Conservation (phyloP, 2,888 invertebrate species). For the Folsomia manolachei region DNA sequence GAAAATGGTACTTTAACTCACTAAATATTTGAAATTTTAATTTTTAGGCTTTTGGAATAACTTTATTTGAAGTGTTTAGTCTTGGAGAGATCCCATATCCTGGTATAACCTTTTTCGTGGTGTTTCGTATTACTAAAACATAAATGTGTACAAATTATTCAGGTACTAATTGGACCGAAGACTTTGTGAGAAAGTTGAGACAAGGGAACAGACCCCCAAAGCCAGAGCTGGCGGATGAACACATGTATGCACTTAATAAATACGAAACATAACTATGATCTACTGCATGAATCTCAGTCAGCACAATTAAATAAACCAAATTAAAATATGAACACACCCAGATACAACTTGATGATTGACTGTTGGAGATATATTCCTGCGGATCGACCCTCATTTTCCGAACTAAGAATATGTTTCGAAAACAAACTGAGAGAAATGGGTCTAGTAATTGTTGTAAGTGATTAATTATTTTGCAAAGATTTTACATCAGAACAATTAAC, state of each 20-base stretch:
- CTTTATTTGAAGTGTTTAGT: constrained; percentile 26
- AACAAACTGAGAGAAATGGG: background rate
- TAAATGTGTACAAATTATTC: no score
- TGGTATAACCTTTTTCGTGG: no score
- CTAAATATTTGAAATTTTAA: no score
- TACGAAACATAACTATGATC: no score
- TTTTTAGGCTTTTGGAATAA: constrained; percentile 25
- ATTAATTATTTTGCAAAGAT: background rate
- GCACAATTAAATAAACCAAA: background rate
- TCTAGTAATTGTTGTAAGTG: background rate
- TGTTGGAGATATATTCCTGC: constrained; percentile 10
- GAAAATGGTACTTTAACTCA: no score
- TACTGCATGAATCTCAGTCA: no score
- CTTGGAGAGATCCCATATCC: constrained; percentile 24
- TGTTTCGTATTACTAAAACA: no score
- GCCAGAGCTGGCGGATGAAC: constrained; percentile 9
- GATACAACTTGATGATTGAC: constrained; percentile 10
- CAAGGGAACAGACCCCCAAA: constrained; percentile 17
- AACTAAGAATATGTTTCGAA: background rate
- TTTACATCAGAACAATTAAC: background rate
- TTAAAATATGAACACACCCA: background rate
- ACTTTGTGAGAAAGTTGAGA: constrained; percentile 20
- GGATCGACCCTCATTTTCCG: constrained; percentile 7
- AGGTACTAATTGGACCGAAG: constrained; percentile 24
- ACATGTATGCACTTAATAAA: no score